A percentile compares a stretch with the other conserved stretches of the same genome.
phyloP scores from a whole-genome alignment of 2,113 vertebrate genomes.

The Pelecanoides urinatrix region DNA sequence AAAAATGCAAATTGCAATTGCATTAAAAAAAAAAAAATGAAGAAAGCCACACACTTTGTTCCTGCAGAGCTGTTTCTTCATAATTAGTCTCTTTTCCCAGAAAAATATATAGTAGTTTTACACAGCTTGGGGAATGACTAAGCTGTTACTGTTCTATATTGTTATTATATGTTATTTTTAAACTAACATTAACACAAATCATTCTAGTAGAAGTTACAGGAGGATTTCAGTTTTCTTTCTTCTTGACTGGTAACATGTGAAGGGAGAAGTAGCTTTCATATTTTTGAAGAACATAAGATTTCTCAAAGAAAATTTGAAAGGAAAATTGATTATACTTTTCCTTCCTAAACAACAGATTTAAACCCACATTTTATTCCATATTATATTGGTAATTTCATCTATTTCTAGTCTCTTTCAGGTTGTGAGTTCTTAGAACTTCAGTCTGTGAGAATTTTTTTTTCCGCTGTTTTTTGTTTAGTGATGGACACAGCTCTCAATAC shows the following conservation, averaged over 20 bases:
- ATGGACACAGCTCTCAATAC: not conserved
- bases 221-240: not conserved
- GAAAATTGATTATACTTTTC: not conserved
- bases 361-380: rapidly evolving
- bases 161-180: not conserved
- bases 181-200: not conserved
- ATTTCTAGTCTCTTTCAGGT: not conserved
- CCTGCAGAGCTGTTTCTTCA: not conserved
- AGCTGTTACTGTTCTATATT: not conserved
- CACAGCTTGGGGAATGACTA: not conserved
- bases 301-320: not conserved
- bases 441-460: not conserved
- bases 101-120: not conserved
- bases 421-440: not conserved
- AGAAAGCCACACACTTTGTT: not conserved
- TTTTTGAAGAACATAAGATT: not conserved
- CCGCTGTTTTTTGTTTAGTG: not conserved
- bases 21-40: not conserved
- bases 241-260: not conserved
- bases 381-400: not conserved
- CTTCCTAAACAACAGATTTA: not conserved
- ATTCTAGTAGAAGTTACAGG: not conserved
- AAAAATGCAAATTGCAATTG: not conserved
- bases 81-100: not conserved
- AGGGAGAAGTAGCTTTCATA: not conserved